These are phyloP conservation scores for Hydractinia symbiolongicarpus DNA, from an alignment of 30 jellyfish, hydroid and myxozoan genomes.

Conservation along the genomic window DNA sequence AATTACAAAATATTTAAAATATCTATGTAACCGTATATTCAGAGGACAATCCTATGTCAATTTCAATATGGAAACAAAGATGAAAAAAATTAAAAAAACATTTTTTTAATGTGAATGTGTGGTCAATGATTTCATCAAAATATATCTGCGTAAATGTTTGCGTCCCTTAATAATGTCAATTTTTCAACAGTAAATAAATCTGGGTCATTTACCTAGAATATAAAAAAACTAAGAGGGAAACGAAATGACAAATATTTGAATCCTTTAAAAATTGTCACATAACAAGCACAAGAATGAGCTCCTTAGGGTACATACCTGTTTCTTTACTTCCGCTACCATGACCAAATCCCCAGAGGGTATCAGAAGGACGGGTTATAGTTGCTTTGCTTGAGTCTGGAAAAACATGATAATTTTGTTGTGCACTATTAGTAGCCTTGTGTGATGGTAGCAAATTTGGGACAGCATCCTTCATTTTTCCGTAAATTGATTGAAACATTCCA, in stretches of 20 bases:
- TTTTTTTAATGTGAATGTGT: too few species aligned
- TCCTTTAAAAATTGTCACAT: neutral
- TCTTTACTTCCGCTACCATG: neutral
- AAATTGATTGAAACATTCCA: conserved; percentile 7
- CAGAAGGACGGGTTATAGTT: conserved; percentile 12
- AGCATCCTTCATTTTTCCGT: neutral
- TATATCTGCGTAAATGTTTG: too few species aligned
- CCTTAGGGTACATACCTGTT: neutral
- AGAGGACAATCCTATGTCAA: too few species aligned
- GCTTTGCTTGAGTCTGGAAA: neutral
- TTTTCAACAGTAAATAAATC: too few species aligned
- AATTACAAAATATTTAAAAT: too few species aligned
- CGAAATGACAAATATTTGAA: neutral
- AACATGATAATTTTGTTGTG: neutral
- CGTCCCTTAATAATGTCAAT: neutral
- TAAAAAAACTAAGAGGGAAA: too few species aligned
- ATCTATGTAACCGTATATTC: too few species aligned
- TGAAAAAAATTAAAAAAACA: too few species aligned
- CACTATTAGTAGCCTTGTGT: neutral
- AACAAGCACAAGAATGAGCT: too few species aligned
- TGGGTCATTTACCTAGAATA: too few species aligned
- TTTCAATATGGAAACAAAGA: too few species aligned
- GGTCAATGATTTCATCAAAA: too few species aligned
- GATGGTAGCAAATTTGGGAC: neutral
- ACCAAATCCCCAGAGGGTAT: conserved; percentile 17